A percentile compares a stretch with the other conserved stretches of the same genome.
phyloP scores from a whole-genome alignment of 2,797 vertebrate genomes.

The Eidolon dupreanum region DNA sequence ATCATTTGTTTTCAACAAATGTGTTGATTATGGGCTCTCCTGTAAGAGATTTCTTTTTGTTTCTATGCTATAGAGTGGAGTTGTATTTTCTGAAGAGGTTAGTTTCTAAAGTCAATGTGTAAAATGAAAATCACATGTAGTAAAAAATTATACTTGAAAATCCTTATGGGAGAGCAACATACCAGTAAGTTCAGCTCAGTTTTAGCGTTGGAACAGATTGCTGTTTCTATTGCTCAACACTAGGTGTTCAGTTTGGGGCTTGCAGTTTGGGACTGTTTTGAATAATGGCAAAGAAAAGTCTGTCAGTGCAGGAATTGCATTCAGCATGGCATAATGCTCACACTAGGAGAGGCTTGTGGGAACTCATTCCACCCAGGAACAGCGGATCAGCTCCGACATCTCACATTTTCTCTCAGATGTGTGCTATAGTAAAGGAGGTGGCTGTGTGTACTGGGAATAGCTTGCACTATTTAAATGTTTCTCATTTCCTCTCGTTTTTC shows the following conservation, averaged over 20 bases:
- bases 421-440: background rate
- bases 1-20: conserved; percentile 27
- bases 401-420: background rate
- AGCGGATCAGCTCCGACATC: background rate
- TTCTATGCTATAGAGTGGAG: background rate
- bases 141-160: background rate
- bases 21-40: background rate
- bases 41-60: conserved; percentile 19
- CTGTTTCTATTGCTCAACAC: background rate
- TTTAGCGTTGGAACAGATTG: background rate
- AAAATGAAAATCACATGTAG: background rate
- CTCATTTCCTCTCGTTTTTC: background rate
- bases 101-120: background rate
- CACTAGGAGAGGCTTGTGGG: background rate
- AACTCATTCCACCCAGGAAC: background rate
- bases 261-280: background rate
- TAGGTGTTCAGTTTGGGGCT: background rate
- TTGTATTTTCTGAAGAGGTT: conserved; percentile 48
- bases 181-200: background rate
- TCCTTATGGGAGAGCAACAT: background rate
- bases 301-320: background rate
- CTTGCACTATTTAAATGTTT: background rate
- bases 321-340: background rate
- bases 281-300: background rate
- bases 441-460: background rate